Conservation (phyloP, 2,113 vertebrate genomes). For the Taurulus bubalis region DNA sequence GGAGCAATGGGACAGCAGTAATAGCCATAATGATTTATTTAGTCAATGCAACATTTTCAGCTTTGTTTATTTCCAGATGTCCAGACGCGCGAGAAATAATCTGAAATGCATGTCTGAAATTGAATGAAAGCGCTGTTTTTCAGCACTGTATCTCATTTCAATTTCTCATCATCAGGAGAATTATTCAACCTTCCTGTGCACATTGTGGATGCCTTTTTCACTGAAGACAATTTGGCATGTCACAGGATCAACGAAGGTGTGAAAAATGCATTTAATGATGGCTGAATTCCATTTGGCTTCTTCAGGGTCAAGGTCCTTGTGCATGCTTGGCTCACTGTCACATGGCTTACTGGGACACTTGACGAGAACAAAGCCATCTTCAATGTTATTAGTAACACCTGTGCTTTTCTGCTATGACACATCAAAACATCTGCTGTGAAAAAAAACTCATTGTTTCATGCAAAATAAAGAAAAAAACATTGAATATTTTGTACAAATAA, state of each 20-base stretch:
- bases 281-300: no score
- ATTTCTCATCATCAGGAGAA: neutral
- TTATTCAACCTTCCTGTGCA: neutral
- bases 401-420: neutral
- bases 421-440: neutral
- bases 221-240: neutral
- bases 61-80: slow-evolving; percentile 10
- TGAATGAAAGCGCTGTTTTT: neutral
- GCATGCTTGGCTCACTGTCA: no score
- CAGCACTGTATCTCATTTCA: neutral
- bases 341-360: neutral
- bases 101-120: slow-evolving; percentile 29
- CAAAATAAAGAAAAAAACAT: neutral
- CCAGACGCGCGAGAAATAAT: slow-evolving; percentile 30
- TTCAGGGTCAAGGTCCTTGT: neutral
- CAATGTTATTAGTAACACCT: neutral
- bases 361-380: neutral
- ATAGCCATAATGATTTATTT: slow-evolving; percentile 14
- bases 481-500: neutral
- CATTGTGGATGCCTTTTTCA: neutral
- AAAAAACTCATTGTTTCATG: neutral
- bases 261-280: neutral
- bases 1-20: slow-evolving; percentile 15
- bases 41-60: neutral
- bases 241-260: neutral